phyloP scores from a whole-genome alignment of 1,140 invertebrate genomes.

The Oryzaephilus surinamensis region DNA sequence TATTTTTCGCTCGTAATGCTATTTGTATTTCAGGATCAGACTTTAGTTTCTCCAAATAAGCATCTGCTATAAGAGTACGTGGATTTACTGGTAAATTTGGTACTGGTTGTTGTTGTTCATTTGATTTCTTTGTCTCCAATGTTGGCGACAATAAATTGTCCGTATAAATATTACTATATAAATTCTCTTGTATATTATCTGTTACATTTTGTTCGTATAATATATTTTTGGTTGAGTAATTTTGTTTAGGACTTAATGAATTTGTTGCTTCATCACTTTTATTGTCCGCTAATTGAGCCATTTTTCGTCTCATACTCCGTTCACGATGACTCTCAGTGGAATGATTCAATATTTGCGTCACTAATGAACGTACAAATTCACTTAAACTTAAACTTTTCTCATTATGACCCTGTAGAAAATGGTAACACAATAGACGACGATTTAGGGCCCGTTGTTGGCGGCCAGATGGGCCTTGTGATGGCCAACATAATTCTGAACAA shows the following conservation, averaged over 20 bases:
- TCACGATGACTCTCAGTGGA: conserved; percentile 40
- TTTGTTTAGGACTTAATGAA: conserved; percentile 21
- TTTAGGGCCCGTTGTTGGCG: conserved; percentile 61
- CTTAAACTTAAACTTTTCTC: conserved; percentile 60
- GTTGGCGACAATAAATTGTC: conserved; percentile 24
- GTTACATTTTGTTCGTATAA: too few relatives aligned
- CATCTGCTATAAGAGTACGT: conserved; percentile 56
- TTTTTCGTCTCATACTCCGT: conserved; percentile 27
- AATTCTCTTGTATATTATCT: conserved; percentile 27
- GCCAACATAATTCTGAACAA: conserved; percentile 72
- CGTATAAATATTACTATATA: conserved; percentile 29
- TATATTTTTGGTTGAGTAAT: conserved; percentile 15
- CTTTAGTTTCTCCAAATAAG: conserved; percentile 70
- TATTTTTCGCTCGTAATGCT: conserved; percentile 55
- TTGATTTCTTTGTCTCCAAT: conserved; percentile 21
- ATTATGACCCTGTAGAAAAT: conserved; percentile 66
- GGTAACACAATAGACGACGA: conserved; percentile 64
- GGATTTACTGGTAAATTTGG: conserved; percentile 51
- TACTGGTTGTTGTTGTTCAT: conserved; percentile 39
- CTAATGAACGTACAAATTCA: conserved; percentile 73
- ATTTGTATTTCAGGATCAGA: conserved; percentile 66
- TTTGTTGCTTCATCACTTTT: conserved; percentile 17
- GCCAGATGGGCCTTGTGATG: conserved; percentile 47
- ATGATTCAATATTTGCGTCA: conserved; percentile 65
- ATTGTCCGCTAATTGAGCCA: conserved; percentile 22